Evolutionary conservation across 2,113 vertebrate genomes (phyloP), one percentile per base, ranked within the genome.

Genomic region (Addax nasomaculatus): DNA sequence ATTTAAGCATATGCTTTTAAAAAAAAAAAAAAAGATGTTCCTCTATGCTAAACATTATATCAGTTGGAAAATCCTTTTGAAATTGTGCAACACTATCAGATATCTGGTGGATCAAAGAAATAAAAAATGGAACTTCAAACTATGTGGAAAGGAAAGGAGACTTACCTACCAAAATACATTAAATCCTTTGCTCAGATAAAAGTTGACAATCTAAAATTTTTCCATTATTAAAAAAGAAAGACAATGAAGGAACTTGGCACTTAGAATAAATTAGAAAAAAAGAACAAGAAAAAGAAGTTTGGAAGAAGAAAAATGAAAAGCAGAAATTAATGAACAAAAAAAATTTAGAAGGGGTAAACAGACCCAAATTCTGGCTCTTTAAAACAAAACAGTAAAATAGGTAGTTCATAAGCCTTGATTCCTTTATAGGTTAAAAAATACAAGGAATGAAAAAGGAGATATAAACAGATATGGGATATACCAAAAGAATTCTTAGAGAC

Each of bases 221-320:
- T 83, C 85, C 30, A 39, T 4, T 93, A 43, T 80, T 90, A 62
- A 95, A 57, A 70, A 80, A 90, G 55, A 73, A 93, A 81, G 17
- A 33, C 45, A 86, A 47, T 89, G 51, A 89, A 94, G 85, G 30
- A 95, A 85, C 43, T 70, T 94, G 85, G 39, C 57, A 79, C 19
- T 94, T 60, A 67, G 64, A 70, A 85, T 15, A 95, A 85, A 85
- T 90, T 47, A 81, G 51, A n/a, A 85, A 89, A 89, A 89, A 93
- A 87, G 33, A 92, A 19, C 45, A 43, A 55, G 33, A 87, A 85
- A 93, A 70, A 51, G 27, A 70, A 88, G 14, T 33, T 84, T 5
- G 57, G 29, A 64, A 95, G 53, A 87, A 88, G n/a, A 95, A 95
- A 83, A 95, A 87, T 96, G 30, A 89, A 91, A 57, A 84, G 49